Conservation (phyloP, 2,888 invertebrate species). For the Glaucopsyche alexis region DNA sequence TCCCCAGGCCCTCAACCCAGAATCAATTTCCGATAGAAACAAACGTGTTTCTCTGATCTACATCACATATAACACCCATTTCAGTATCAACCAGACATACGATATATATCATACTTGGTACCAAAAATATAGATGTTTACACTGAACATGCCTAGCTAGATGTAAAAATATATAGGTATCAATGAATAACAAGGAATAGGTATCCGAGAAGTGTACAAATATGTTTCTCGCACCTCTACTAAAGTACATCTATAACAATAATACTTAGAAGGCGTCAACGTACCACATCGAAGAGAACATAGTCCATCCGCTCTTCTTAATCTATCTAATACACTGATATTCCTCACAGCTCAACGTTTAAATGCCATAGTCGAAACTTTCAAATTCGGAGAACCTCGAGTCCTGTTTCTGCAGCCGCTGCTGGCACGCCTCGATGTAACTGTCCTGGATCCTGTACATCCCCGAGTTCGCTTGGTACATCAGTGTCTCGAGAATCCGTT, state of each 20-base stretch:
- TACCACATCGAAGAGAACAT: slow-evolving; percentile 71
- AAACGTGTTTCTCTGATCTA: slow-evolving; percentile 11
- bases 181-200: slow-evolving; percentile 77
- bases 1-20: slow-evolving; percentile 33
- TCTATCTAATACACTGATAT: slow-evolving; percentile 77
- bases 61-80: slow-evolving; percentile 30
- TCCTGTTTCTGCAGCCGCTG: slow-evolving; percentile 93
- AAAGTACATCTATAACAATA: slow-evolving; percentile 78
- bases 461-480: slow-evolving; percentile 97
- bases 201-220: slow-evolving; percentile 75
- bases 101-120: slow-evolving; percentile 58
- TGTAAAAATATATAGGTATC: slow-evolving; percentile 79
- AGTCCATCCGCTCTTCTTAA: slow-evolving; percentile 62
- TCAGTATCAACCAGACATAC: slow-evolving; percentile 39
- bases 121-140: slow-evolving; percentile 77
- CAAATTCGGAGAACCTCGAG: slow-evolving; percentile 90
- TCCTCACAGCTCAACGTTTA: slow-evolving; percentile 78
- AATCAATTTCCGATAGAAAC: slow-evolving; percentile 18
- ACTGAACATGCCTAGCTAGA: slow-evolving; percentile 76
- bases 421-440: slow-evolving; percentile 92
- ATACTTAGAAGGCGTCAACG: slow-evolving; percentile 77
- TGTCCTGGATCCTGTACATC: slow-evolving; percentile 94
- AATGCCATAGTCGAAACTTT: slow-evolving; percentile 88
- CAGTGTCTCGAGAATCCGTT: slow-evolving; percentile 93
- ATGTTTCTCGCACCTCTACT: slow-evolving; percentile 75